Conservation (phyloP, 2,113 vertebrate genomes). For the Gobius niger region DNA sequence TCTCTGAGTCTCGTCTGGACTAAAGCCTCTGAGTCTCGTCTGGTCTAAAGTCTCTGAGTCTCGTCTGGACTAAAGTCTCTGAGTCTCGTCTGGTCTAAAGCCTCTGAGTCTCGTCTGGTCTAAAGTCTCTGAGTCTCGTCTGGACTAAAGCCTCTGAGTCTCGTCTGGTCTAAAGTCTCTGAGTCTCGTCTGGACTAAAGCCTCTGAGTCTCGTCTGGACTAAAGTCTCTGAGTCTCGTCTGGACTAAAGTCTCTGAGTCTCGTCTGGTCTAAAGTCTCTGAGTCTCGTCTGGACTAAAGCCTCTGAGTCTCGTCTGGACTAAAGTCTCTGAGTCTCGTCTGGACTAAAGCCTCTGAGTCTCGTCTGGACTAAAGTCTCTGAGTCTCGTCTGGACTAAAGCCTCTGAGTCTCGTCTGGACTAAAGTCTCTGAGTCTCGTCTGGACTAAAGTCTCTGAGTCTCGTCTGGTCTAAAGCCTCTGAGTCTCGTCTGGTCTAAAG, state of each 20-base stretch:
- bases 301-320: too few relatives aligned
- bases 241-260: constrained; percentile 3
- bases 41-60: constrained; percentile 40
- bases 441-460: constrained; percentile 3
- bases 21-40: too few relatives aligned
- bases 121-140: constrained; percentile 29
- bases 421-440: constrained; percentile 29
- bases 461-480: constrained; percentile 77
- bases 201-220: too few relatives aligned
- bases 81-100: constrained; percentile 65
- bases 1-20: too few relatives aligned
- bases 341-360: constrained; percentile 3
- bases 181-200: constrained; percentile 69
- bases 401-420: too few relatives aligned
- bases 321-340: constrained; percentile 29
- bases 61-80: neutral
- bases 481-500: too few relatives aligned
- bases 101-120: too few relatives aligned
- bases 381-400: constrained; percentile 69
- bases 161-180: too few relatives aligned
- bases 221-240: constrained; percentile 29
- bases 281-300: constrained; percentile 69
- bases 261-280: too few relatives aligned
- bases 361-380: too few relatives aligned
- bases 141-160: constrained; percentile 3